A percentile compares a stretch with the other conserved stretches of the same genome.
phyloP scores from a whole-genome alignment of 1,140 invertebrate genomes.

The Hylyphantes graminicola region DNA sequence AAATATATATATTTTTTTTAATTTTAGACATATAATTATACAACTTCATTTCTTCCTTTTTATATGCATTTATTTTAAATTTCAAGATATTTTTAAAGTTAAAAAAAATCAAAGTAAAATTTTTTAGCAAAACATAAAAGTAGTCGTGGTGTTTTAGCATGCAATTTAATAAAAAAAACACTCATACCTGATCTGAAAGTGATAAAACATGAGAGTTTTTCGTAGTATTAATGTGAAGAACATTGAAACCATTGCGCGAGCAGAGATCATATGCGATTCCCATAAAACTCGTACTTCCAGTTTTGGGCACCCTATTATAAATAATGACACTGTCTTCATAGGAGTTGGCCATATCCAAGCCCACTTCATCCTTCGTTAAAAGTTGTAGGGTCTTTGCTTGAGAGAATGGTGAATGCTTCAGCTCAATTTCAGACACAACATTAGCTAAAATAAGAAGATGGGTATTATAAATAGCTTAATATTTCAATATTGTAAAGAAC shows the following conservation, averaged over 20 bases:
- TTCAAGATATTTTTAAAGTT: too few relatives aligned
- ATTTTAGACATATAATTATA: too few relatives aligned
- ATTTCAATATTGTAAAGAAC: too few relatives aligned
- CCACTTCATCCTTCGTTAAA: constrained; percentile 21
- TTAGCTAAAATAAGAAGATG: constrained; percentile 23
- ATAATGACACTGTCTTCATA: constrained; percentile 78
- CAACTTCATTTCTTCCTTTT: too few relatives aligned
- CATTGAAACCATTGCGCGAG: constrained; percentile 89
- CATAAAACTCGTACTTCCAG: constrained; percentile 98
- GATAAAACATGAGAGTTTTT: constrained; percentile 95
- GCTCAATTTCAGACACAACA: constrained; percentile 40
- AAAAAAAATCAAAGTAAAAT: too few relatives aligned
- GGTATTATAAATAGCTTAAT: neutral
- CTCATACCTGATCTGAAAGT: constrained; percentile 89
- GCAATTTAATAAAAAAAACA: constrained; percentile 56
- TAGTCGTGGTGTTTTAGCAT: constrained; percentile 57
- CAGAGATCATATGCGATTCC: constrained; percentile 97
- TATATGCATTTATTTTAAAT: too few relatives aligned
- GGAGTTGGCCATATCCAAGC: constrained; percentile 2
- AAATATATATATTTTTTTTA: too few relatives aligned
- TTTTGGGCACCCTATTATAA: constrained; percentile 98
- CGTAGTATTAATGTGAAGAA: constrained; percentile 96
- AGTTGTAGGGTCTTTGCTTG: constrained; percentile 42
- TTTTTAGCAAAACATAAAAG: too few relatives aligned
- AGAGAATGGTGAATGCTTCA: constrained; percentile 31